Evolutionary conservation across 2,797 vertebrate species (phyloP), one percentile per base, ranked within the genome.

Genomic region (Echiichthys vipera): DNA sequence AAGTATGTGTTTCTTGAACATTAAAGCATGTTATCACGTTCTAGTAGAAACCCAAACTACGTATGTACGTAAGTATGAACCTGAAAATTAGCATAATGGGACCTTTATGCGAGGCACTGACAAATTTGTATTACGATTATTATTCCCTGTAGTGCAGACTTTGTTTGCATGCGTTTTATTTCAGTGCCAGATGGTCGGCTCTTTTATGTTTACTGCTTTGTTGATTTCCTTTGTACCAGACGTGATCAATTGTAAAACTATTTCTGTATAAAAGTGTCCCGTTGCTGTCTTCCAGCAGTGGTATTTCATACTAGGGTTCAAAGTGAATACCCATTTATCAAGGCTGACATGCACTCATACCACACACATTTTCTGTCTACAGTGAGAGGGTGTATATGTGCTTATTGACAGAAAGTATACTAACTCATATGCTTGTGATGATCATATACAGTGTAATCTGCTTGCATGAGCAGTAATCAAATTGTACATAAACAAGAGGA

Each of bases 301-400:
- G 64, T 61, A 74, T 88, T 87, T 87, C 72, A 78, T 74, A 74
- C 63, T 29, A 12, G 22, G 43, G 56, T 47, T 88, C 79, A 79
- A 83, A 88, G 71, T 61, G 53, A 80, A 77, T 40, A 29, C 25
- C 12, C 42, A 67, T 84, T 73, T 67, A 65, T 80, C 55, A 75
- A 29, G 5, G 10, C 22, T 36, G 58, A 72, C 77, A 59, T 9
- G 37, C 37, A 18, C 40, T 49, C 36, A 64, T 63, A 50, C 54
- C 2, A 10, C 29, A 66, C 29, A 53, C 55, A 29, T 30, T 71
- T 59, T 55, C 24, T 46, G 37, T 24, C 25, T 74, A 50, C 29
- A 61, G 36, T n/a, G 11, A 69, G 51, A 40, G 13, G 12, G 18
- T 30, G 2, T 55, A 0, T 40, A 18, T 50, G 53, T 54, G 22